phyloP scores from a whole-genome alignment of 2,888 invertebrate genomes.

The Theretra japonica region DNA sequence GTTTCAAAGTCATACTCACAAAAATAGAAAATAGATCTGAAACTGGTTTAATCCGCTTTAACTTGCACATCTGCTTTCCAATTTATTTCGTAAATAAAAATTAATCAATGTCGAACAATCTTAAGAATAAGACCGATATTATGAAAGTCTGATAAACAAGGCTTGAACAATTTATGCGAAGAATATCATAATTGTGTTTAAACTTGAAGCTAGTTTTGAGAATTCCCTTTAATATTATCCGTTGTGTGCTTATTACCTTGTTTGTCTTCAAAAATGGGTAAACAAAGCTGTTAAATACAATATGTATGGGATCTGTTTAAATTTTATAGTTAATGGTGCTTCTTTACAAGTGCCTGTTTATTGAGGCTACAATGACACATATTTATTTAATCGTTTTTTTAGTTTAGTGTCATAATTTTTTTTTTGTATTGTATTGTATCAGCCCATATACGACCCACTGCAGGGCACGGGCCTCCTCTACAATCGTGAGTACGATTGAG shows the following conservation, averaged over 20 bases:
- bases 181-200: constrained; percentile 30
- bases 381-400: too few relatives aligned
- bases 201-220: constrained; percentile 30
- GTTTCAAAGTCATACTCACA: too few relatives aligned
- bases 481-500: too few relatives aligned
- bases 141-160: constrained; percentile 30
- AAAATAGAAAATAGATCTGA: too few relatives aligned
- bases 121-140: constrained; percentile 5
- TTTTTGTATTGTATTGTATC: too few relatives aligned
- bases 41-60: too few relatives aligned
- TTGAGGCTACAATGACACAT: too few relatives aligned
- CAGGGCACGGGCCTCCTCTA: too few relatives aligned
- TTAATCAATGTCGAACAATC: background rate
- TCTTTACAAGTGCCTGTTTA: too few relatives aligned
- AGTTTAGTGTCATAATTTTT: too few relatives aligned
- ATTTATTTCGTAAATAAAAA: background rate
- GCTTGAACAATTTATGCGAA: constrained; percentile 30
- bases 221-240: background rate
- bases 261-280: constrained; percentile 10
- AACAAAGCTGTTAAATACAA: constrained; percentile 9
- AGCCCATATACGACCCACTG: too few relatives aligned
- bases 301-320: background rate
- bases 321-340: background rate
- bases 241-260: constrained; percentile 10
- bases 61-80: background rate